These are phyloP conservation scores for Oncorhynchus keta DNA, from an alignment of 2,113 vertebrate species.

Conservation along the genomic window DNA sequence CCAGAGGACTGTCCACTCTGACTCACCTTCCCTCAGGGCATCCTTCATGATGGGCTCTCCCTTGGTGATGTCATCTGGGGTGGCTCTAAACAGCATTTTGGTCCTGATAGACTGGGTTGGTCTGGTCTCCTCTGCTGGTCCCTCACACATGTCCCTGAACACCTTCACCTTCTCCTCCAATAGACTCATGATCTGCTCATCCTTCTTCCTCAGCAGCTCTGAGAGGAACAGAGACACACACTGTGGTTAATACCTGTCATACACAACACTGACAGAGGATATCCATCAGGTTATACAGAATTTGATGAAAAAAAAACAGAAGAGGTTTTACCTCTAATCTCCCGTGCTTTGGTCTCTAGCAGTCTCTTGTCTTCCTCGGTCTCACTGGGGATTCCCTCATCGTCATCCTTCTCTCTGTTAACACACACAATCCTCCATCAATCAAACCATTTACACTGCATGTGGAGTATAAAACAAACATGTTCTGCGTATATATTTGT, in stretches of 20 bases:
- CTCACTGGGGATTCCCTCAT: conserved; percentile 90
- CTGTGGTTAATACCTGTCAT: neutral
- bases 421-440: neutral
- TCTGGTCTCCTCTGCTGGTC: conserved; percentile 69
- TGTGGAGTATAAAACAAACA: too few species aligned
- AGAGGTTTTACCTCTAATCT: conserved; percentile 78
- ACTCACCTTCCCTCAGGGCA: conserved; percentile 83
- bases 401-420: conserved; percentile 87
- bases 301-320: neutral
- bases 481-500: too few species aligned
- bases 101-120: conserved; percentile 42
- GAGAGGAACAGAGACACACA: conserved; percentile 25
- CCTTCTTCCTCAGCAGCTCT: conserved; percentile 88
- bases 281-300: neutral
- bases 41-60: conserved; percentile 85
- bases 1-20: neutral
- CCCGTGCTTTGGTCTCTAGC: conserved; percentile 80
- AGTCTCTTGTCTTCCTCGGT: conserved; percentile 86
- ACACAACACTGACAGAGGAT: neutral
- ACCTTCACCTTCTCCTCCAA: conserved; percentile 87
- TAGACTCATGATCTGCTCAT: conserved; percentile 83
- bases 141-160: conserved; percentile 82
- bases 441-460: neutral
- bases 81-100: conserved; percentile 81
- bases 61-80: conserved; percentile 80